Evolutionary conservation across 2,888 invertebrate species (phyloP), one percentile per base, ranked within the genome.

Genomic region (Apoda limacodes): DNA sequence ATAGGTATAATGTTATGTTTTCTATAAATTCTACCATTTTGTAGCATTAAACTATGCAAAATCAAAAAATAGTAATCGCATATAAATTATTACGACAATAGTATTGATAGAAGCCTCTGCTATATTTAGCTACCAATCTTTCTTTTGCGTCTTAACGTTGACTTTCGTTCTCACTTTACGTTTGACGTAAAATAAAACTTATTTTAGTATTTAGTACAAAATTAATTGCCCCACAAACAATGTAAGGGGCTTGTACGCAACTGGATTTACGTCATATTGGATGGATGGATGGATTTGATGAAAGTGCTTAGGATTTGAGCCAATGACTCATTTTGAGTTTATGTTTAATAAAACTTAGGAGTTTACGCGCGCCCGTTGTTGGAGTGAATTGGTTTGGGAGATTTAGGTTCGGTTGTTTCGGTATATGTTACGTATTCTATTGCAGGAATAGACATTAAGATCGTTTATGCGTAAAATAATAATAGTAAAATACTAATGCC

Each of bases 161-260:
- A 48, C 41, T 46, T 42, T 42, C 42, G 35, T 40, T 44, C 34
- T 50, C 47, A 46, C 46, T 54, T 59, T 46, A 56, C 49, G 48
- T 50, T 52, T 46, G 45, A 43, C 45, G 53, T 57, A 59, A 63
- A 66, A 61, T 59, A 60, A 52, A 61, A 62, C 55, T 63, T 61
- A 71, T 69, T 69, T 64, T 54, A 62, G 64, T 70, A 72, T 75
- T 75, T 67, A 74, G 71, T 68, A 62, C 57, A 43, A 53, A 60
- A 60, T 65, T 72, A 69, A 72, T 68, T 64, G 63, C 61, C 49
- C 57, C 57, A 62, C 69, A 68, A 66, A 57, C 57, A 48, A 50
- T 40, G 50, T 31, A 31, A 43, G 40, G 44, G 44, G 45, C n/a
- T n/a, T n/a, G n/a, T n/a, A n/a, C 37, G 14, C 30, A 30, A 27